A percentile compares a stretch with the other conserved stretches of the same genome.
These are phyloP conservation scores for Euschistus heros DNA, from an alignment of 1,140 invertebrate genomes.

Conservation along the genomic window DNA sequence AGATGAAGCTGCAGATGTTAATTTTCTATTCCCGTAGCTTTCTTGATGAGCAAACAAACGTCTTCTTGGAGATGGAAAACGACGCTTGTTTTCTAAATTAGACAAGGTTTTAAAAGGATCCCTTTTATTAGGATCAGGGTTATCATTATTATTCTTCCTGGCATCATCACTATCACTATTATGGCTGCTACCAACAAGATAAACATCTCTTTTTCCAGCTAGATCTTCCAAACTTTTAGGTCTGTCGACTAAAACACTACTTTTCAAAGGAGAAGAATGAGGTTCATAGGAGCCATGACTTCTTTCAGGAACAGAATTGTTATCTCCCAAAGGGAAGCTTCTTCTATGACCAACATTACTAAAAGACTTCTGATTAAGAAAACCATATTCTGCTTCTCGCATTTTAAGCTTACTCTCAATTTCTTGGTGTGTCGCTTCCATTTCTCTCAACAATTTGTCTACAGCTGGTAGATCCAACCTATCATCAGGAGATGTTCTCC, in stretches of 20 bases:
- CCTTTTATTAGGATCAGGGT: background rate
- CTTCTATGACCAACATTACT: background rate
- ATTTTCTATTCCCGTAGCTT: background rate
- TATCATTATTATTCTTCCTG: background rate
- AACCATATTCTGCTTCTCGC: slow-evolving; percentile 18
- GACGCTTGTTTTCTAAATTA: background rate
- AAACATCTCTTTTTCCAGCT: background rate
- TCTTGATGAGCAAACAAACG: background rate
- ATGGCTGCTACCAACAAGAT: slow-evolving; percentile 6
- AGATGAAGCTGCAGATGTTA: background rate
- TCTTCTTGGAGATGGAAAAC: background rate
- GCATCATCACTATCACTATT: slow-evolving; percentile 8
- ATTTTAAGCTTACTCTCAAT: slow-evolving; percentile 30
- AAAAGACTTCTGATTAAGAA: background rate
- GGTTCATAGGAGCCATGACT: background rate
- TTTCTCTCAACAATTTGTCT: slow-evolving; percentile 36
- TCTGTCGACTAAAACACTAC: background rate
- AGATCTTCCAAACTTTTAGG: background rate
- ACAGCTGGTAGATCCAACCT: slow-evolving; percentile 38
- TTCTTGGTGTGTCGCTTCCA: slow-evolving; percentile 37
- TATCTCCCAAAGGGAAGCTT: background rate
- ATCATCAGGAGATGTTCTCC: background rate
- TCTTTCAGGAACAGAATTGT: background rate
- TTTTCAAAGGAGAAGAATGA: background rate
- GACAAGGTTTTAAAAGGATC: background rate